phyloP scores from a whole-genome alignment of 2,888 invertebrate genomes.

The Halocaridina rubra region DNA sequence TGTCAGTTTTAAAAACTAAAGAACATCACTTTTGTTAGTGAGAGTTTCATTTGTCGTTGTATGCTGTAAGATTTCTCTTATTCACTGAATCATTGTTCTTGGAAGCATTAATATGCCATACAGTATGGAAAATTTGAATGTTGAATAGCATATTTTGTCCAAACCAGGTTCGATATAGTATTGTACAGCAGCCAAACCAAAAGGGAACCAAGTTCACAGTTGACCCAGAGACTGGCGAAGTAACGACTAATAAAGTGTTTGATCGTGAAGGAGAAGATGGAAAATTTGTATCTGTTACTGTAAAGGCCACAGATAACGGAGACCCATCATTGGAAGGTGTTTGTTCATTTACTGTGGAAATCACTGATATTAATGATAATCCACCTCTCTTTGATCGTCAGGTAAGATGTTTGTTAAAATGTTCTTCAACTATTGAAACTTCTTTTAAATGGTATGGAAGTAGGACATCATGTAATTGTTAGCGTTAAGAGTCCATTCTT shows the following conservation, averaged over 20 bases:
- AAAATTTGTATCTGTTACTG: slow-evolving; percentile 94
- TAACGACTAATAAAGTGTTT: slow-evolving; percentile 86
- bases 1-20: too few species aligned
- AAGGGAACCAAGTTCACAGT: slow-evolving; percentile 96
- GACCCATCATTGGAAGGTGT: slow-evolving; percentile 97
- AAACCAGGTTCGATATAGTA: slow-evolving; percentile 81
- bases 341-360: slow-evolving; percentile 97
- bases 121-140: too few species aligned
- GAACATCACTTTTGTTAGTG: too few species aligned
- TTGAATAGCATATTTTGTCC: background rate
- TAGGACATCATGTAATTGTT: too few species aligned
- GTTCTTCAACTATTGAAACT: too few species aligned
- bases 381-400: slow-evolving; percentile 94
- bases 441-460: too few species aligned
- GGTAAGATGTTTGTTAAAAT: too few species aligned
- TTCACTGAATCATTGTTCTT: too few species aligned
- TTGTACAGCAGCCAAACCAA: slow-evolving; percentile 94
- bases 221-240: slow-evolving; percentile 94
- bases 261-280: slow-evolving; percentile 89
- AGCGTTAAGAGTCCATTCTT: too few species aligned
- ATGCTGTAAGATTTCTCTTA: too few species aligned
- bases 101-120: too few species aligned
- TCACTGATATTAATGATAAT: slow-evolving; percentile 97
- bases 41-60: too few species aligned
- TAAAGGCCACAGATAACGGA: slow-evolving; percentile 98